Evolutionary conservation across 2,797 vertebrate genomes (phyloP).

Genomic region (Lepilemur septentrionalis): DNA sequence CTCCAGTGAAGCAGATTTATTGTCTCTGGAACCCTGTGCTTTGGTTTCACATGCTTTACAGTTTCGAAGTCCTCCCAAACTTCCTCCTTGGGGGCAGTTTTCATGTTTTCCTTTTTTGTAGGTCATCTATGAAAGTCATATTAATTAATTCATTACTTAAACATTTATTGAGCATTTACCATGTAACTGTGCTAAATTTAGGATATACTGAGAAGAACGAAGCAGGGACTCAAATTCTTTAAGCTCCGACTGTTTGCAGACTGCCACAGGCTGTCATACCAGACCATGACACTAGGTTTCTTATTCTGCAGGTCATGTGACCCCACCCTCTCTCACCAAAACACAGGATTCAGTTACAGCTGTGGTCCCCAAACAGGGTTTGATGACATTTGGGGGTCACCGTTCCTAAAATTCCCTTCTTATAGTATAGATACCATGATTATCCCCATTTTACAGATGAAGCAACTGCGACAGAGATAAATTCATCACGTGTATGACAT

Average conservation of each 20-base stretch:
- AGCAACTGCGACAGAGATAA: not conserved
- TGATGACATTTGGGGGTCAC: not conserved
- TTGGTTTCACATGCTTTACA: not conserved
- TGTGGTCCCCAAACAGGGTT: not conserved
- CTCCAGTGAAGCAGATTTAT: not conserved
- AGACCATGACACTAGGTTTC: not conserved
- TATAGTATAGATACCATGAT: too few species aligned
- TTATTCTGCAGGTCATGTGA: not conserved
- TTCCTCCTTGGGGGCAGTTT: not conserved
- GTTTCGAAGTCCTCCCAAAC: not conserved
- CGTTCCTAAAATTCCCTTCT: not conserved
- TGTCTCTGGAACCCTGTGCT: not conserved
- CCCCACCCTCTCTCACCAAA: not conserved
- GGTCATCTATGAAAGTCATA: not conserved
- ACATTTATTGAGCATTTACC: not conserved
- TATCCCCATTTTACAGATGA: not conserved
- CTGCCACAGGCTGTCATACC: not conserved
- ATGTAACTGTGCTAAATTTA: not conserved
- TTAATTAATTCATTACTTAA: not conserved
- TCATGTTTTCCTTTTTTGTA: conserved; percentile 1
- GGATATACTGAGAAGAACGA: not conserved
- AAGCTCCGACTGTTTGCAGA: not conserved
- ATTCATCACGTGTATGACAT: not conserved
- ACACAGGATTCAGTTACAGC: not conserved
- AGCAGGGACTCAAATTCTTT: not conserved